phyloP scores from a whole-genome alignment of 2,797 vertebrate genomes.

The Pangasius krempfi region DNA sequence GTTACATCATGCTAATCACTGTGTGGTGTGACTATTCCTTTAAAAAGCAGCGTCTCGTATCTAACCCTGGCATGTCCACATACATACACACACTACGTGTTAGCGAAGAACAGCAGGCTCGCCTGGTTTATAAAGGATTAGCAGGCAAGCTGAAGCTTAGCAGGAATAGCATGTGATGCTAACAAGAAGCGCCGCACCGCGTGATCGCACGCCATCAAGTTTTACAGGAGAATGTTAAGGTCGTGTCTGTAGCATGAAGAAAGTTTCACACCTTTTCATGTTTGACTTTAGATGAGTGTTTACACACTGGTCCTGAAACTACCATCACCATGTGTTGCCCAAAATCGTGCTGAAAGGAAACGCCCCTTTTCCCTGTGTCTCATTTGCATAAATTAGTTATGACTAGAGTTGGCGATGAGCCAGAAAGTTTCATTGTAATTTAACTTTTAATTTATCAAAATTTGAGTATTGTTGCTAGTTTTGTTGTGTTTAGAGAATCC shows the following conservation, averaged over 20 bases:
- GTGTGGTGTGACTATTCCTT: too few species aligned
- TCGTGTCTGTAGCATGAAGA: slow-evolving; percentile 46
- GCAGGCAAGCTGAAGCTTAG: slow-evolving; percentile 54
- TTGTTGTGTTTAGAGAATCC: not conserved
- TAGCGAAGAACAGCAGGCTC: slow-evolving; percentile 18
- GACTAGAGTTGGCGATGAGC: not conserved
- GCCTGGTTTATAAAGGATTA: not conserved
- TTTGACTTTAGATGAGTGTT: not conserved
- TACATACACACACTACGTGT: not conserved
- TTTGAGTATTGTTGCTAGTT: not conserved
- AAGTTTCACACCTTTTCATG: not conserved
- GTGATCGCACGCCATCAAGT: slow-evolving; percentile 66
- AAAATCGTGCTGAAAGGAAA: not conserved
- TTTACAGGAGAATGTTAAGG: slow-evolving; percentile 69
- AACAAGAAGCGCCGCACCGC: slow-evolving; percentile 60
- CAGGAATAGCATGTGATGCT: not conserved
- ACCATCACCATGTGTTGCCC: not conserved
- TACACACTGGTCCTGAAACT: not conserved
- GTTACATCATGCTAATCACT: not conserved
- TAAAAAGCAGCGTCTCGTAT: not conserved
- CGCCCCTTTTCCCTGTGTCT: not conserved
- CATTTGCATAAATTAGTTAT: not conserved
- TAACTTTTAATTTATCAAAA: not conserved
- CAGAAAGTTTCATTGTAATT: not conserved
- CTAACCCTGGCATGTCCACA: not conserved